A percentile compares a stretch with the other conserved stretches of the same genome.
Evolutionary conservation across 2,797 vertebrate genomes (phyloP).

Genomic region (Notoglanidium macrostoma): DNA sequence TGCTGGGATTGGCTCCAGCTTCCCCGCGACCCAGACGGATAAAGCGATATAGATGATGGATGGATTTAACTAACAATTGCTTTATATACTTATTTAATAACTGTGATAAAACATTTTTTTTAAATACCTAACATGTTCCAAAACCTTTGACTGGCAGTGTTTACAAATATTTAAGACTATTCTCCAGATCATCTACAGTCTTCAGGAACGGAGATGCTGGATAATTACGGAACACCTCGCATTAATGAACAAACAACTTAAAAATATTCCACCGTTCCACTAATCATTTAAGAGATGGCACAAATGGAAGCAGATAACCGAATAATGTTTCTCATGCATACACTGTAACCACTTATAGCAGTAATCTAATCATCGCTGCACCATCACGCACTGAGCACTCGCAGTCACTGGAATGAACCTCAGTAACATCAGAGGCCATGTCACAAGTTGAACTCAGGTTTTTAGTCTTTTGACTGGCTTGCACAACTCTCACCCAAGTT

Average conservation of each 20-base stretch:
- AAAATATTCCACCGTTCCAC: not conserved
- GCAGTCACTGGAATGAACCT: not conserved
- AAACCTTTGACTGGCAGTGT: not conserved
- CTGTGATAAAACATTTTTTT: not conserved
- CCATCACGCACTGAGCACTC: not conserved
- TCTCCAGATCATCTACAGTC: not conserved
- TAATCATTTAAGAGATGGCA: not conserved
- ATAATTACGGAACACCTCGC: not conserved
- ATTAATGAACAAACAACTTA: not conserved
- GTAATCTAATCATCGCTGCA: conserved; percentile 2
- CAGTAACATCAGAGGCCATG: conserved; percentile 10
- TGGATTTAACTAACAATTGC: not conserved
- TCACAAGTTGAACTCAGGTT: conserved; percentile 43
- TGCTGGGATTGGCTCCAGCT: too few species aligned
- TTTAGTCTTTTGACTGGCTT: conserved; percentile 52
- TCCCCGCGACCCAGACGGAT: too few species aligned
- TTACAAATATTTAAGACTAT: not conserved
- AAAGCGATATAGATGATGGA: too few species aligned
- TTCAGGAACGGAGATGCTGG: not conserved
- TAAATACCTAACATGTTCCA: not conserved
- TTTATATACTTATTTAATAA: not conserved
- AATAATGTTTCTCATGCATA: not conserved
- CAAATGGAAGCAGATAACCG: not conserved
- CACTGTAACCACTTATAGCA: not conserved
- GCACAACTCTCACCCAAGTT: conserved; percentile 70